phyloP scores from a whole-genome alignment of 2,797 vertebrate genomes.

The Myotis daubentonii region DNA sequence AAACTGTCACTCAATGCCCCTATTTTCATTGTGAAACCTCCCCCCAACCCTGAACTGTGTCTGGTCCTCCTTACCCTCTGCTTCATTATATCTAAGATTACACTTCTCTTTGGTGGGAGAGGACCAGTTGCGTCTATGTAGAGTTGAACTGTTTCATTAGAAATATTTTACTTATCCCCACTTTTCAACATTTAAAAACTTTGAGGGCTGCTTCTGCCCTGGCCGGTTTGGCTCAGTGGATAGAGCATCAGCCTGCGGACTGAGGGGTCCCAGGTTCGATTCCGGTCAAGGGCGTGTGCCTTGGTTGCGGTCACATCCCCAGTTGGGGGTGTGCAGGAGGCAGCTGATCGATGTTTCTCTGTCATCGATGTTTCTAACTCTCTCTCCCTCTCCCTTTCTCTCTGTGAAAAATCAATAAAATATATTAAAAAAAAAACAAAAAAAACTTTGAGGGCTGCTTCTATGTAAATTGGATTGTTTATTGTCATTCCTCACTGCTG shows the following conservation, averaged over 20 bases:
- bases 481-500: background rate
- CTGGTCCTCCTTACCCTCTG: background rate
- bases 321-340: too few species aligned
- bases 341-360: too few species aligned
- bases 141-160: background rate
- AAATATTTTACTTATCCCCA: background rate
- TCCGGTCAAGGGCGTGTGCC: too few species aligned
- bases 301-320: too few species aligned
- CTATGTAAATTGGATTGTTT: background rate
- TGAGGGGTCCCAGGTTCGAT: too few species aligned
- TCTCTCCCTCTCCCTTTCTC: too few species aligned
- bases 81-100: background rate
- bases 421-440: too few species aligned
- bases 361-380: too few species aligned
- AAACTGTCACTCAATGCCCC: background rate
- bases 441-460: background rate
- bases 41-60: rapidly evolving
- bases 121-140: background rate
- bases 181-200: background rate
- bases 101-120: background rate
- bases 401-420: too few species aligned
- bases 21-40: background rate
- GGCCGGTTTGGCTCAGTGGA: too few species aligned
- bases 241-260: too few species aligned
- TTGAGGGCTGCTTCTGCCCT: background rate